Evolutionary conservation across 2,888 invertebrate genomes (phyloP), one percentile per base, ranked within the genome.

Genomic region (Epirrita christyi): DNA sequence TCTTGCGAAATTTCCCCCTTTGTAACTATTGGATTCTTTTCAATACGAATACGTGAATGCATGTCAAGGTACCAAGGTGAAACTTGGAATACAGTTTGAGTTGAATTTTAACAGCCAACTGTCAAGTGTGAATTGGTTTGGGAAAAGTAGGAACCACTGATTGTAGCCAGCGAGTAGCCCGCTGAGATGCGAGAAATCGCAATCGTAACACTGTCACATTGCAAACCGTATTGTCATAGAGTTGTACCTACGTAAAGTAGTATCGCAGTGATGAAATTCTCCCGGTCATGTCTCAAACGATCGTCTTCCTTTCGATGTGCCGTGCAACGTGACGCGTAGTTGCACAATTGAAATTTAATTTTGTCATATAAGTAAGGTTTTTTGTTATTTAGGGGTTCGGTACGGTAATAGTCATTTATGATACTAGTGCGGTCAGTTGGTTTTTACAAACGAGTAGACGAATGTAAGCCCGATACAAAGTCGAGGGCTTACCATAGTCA

Each of bases 21-120:
- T 73, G 63, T 73, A 74, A 48, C 36, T 44, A 53, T 68, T 73
- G 69, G 68, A 73, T 73, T 72, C 72, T 75, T 72, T 76, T 71
- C 58, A 73, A 73, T 73, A 71, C 59, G 59, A 80, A 74, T 71
- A 50, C 58, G 53, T 55, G 57, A 77, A 84, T 81, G 70, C 77
- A 76, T 87, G 87, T 86, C 87, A 87, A 87, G 87, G 87, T 51
- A n/a, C n/a, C n/a, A n/a, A n/a, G 50, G 87, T 51, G 48, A 46
- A 53, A 61, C 53, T 51, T 45, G 32, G 32, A 49, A 49, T 44
- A 15, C 27, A 42, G 27, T 45, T 55, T 5, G 42, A 44, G 21
- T 40, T 32, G 2, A 29, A 29, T 41, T 46, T 14, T 7, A 6
- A 14, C 14, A 7, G 14, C 2, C 2, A 40, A 41, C 21, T 41